These are phyloP conservation scores for Lethenteron camtschaticum DNA, from an alignment of 2,113 vertebrate species.

Conservation along the genomic window DNA sequence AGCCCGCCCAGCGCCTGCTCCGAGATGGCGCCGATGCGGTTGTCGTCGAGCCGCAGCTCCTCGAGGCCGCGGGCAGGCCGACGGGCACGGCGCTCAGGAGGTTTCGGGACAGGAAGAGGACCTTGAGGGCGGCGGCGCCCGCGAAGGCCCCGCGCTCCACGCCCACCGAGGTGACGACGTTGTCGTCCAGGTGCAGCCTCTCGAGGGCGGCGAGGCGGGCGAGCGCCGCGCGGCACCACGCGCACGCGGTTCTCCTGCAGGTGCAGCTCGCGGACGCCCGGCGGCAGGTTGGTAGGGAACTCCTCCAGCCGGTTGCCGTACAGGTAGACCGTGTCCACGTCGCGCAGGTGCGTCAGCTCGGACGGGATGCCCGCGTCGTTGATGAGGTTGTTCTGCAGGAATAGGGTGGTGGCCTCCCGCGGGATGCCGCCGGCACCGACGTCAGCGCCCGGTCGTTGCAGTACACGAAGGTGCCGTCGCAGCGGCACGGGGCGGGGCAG, in stretches of 20 bases:
- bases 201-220: conserved; percentile 86
- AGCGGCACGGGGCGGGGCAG: conserved; percentile 76
- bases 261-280: conserved; percentile 82
- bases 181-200: conserved; percentile 94
- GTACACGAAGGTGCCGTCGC: conserved; percentile 90
- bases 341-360: conserved; percentile 54
- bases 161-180: conserved; percentile 87
- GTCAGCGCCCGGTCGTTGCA: conserved; percentile 93
- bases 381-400: conserved; percentile 97
- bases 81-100: conserved; percentile 88
- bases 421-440: conserved; percentile 83
- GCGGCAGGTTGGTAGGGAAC: conserved; percentile 84
- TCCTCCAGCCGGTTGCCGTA: conserved; percentile 96
- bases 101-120: conserved; percentile 90
- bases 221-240: conserved; percentile 77
- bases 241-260: conserved; percentile 96
- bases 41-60: conserved; percentile 90
- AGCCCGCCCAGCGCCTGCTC: conserved; percentile 83
- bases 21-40: conserved; percentile 88
- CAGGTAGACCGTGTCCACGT: conserved; percentile 89
- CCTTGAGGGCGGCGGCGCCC: conserved; percentile 71
- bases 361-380: conserved; percentile 86
- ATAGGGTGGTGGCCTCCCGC: conserved; percentile 79
- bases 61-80: conserved; percentile 81
- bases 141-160: conserved; percentile 90